Evolutionary conservation across 2,888 invertebrate genomes (phyloP).

Genomic region (Zhuqinia jingwanae): DNA sequence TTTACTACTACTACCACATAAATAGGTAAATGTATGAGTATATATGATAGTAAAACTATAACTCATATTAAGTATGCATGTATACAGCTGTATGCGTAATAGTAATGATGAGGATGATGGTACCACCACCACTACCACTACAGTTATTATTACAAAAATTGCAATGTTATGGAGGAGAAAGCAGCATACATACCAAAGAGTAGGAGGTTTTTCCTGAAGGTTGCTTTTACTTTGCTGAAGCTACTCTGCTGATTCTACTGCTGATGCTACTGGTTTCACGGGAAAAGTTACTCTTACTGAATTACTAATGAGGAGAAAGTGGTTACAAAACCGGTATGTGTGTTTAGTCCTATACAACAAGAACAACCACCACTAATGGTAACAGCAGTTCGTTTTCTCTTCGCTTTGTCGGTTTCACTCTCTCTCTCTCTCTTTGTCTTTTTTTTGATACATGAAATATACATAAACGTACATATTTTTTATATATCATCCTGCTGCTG

Average conservation of each 20-base stretch:
- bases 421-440: conserved; percentile 1
- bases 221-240: too few relatives aligned
- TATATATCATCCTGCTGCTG: too few relatives aligned
- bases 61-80: too few relatives aligned
- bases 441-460: not conserved
- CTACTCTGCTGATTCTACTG: conserved; percentile 28
- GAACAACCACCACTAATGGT: conserved; percentile 17
- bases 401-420: conserved; percentile 46
- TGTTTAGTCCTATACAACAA: not conserved
- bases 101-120: too few relatives aligned
- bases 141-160: conserved; percentile 13
- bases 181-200: conserved; percentile 49
- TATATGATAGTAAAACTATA: too few relatives aligned
- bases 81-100: too few relatives aligned
- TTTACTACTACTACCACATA: too few relatives aligned
- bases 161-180: conserved; percentile 18
- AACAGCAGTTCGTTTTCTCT: conserved; percentile 55
- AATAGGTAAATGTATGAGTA: too few relatives aligned
- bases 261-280: conserved; percentile 34
- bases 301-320: conserved; percentile 66
- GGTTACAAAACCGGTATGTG: conserved; percentile 29
- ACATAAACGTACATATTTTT: not conserved
- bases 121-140: too few relatives aligned
- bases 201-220: too few relatives aligned
- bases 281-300: conserved; percentile 65